Percentiles rank a stretch among this genome's conserved stretches.
These are phyloP conservation scores for Phyllostomus discolor DNA, from an alignment of 2,113 vertebrate genomes.

Conservation along the genomic window DNA sequence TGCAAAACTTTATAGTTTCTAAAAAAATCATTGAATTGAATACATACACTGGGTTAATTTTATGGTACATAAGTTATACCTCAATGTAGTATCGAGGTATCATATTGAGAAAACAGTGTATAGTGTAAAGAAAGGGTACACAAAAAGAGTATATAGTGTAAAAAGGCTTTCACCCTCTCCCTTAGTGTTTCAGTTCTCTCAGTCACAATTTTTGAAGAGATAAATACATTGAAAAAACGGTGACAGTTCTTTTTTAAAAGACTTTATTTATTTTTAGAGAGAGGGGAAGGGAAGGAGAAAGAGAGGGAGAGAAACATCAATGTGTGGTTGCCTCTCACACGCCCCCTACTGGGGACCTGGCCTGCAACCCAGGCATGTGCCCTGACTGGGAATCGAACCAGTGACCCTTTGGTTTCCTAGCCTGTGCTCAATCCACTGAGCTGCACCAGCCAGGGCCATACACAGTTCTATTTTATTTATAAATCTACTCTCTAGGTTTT, in stretches of 20 bases:
- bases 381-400: too few relatives aligned
- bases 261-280: too few relatives aligned
- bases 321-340: too few relatives aligned
- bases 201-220: conserved; percentile 10
- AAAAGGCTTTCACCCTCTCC: background rate
- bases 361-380: too few relatives aligned
- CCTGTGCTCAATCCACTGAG: too few relatives aligned
- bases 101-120: background rate
- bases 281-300: too few relatives aligned
- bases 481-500: background rate
- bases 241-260: background rate
- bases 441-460: too few relatives aligned
- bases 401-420: too few relatives aligned
- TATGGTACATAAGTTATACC: background rate
- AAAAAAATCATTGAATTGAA: background rate
- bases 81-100: background rate
- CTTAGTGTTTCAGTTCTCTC: background rate
- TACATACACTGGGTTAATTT: background rate
- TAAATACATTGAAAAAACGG: background rate
- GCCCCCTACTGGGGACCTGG: too few relatives aligned
- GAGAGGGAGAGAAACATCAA: too few relatives aligned
- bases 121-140: background rate
- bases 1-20: background rate
- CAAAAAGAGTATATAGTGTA: background rate
- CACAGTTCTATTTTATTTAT: background rate